Base-by-base conservation (phyloP, 2,888 invertebrate genomes). In the Tridacna gigas region DNA sequence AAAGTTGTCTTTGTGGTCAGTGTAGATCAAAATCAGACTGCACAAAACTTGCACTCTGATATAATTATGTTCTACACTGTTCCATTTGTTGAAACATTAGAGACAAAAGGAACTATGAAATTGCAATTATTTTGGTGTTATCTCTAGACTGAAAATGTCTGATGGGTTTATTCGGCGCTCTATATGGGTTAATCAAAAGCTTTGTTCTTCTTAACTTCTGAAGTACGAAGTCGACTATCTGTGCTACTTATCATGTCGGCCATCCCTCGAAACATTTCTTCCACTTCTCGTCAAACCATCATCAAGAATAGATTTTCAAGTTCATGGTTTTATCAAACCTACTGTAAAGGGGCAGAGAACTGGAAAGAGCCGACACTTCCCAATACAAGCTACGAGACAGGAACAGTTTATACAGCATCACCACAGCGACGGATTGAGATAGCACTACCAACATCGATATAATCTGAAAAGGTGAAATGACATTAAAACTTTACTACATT, bases 321-420 rank as follows among this genome's bases (percentile, higher is more conserved):
- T 89, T 89, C 67, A 92, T 89, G 45, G 84, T 91, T 88, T 86
- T 90, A 73, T 79, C 83, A 86, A 93, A 92, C 61, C 93, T 90
- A 67, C 91, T 88, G 26, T 71, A 71, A n/a, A 93, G 88, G 0
- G 93, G 93, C 25, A 93, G 88, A 2, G 91, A 84, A 83, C 93
- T 93, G 69, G 93, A 93, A 18, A 94, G 89, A 0, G 93, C 93
- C 0, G 94, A 93, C 22, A 94, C 92, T 82, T 94, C 94, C 94
- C 94, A 94, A 88, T 94, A 94, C 25, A 94, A 90, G 77, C 93
- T 93, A 18, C 93, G 89, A 5, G 93, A 93, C 74, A 93, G 88
- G 84, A 93, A 93, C 47, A 93, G 89, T 77, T 89, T 89, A 79
- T 93, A 93, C 67, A 93, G 89, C 80, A 91, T 82, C 60, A 89